These are phyloP conservation scores for Gandaritis pyraliata DNA, from an alignment of 2,888 invertebrate genomes.

Conservation along the genomic window DNA sequence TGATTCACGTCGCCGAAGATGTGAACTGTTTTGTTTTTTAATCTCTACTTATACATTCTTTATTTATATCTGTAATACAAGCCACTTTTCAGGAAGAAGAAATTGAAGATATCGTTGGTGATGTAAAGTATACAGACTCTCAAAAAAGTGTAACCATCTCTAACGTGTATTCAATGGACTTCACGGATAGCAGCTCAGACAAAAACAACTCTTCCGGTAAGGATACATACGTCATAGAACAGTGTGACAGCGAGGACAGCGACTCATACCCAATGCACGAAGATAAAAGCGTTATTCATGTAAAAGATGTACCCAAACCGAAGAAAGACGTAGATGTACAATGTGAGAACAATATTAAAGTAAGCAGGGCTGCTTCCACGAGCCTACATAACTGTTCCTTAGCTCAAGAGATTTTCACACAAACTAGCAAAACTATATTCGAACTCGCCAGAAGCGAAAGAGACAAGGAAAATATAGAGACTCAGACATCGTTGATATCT, in stretches of 20 bases:
- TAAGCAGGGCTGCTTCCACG: constrained; percentile 44
- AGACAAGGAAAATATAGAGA: constrained; percentile 57
- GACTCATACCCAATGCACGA: constrained; percentile 54
- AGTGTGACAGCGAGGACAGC: constrained; percentile 67
- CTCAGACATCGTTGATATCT: constrained; percentile 73
- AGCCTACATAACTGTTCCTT: constrained; percentile 51
- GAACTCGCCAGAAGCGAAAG: constrained; percentile 73
- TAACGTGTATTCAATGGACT: constrained; percentile 68
- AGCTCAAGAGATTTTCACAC: constrained; percentile 76
- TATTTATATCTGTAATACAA: too few relatives aligned
- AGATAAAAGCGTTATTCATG: constrained; percentile 48
- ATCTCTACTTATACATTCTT: not conserved
- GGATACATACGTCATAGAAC: constrained; percentile 72
- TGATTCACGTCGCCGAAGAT: too few relatives aligned
- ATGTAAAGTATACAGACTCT: constrained; percentile 69
- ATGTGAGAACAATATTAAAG: constrained; percentile 38
- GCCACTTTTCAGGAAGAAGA: constrained; percentile 64
- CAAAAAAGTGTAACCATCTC: constrained; percentile 75
- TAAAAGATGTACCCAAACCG: constrained; percentile 42
- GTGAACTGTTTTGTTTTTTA: not conserved
- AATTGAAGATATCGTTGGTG: constrained; percentile 69
- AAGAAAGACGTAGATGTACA: constrained; percentile 42
- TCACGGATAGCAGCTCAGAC: constrained; percentile 72
- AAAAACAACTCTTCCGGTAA: constrained; percentile 71
- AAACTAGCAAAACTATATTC: constrained; percentile 85